A percentile compares a stretch with the other conserved stretches of the same genome.
These are phyloP conservation scores for Sericinus montela DNA, from an alignment of 2,888 invertebrate genomes.

Conservation along the genomic window DNA sequence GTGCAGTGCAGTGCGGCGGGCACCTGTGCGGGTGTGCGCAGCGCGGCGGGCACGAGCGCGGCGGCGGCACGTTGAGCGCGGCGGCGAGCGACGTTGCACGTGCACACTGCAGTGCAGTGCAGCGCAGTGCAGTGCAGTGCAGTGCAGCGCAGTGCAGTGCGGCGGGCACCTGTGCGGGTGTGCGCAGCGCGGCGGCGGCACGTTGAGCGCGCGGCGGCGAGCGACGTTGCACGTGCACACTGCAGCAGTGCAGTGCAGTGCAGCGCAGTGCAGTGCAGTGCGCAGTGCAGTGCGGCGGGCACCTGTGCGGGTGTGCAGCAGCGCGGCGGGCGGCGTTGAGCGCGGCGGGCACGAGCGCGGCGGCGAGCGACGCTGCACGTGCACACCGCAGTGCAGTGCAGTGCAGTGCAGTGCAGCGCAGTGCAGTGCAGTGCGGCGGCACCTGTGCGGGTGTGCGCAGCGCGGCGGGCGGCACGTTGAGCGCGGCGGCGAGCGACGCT, in stretches of 20 bases:
- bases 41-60: conserved; percentile 28
- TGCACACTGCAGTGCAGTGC: no score
- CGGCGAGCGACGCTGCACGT: no score
- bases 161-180: background rate
- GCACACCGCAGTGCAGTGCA: no score
- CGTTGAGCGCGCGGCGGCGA: background rate
- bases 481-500: conserved; percentile 83
- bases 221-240: no score
- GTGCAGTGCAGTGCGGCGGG: no score
- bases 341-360: conserved; percentile 11
- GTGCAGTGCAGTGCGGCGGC: background rate
- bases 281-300: no score
- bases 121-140: no score
- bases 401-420: no score
- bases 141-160: no score
- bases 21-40: conserved; percentile 56
- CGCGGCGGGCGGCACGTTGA: conserved; percentile 93
- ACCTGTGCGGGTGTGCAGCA: no score
- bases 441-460: conserved; percentile 39
- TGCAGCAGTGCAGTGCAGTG: no score
- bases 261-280: no score
- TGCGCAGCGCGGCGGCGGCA: background rate
- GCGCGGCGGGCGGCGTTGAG: conserved; percentile 93
- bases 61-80: background rate
- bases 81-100: background rate